Evolutionary conservation across 2,797 vertebrate genomes (phyloP).

Genomic region (Liparis tanakae): DNA sequence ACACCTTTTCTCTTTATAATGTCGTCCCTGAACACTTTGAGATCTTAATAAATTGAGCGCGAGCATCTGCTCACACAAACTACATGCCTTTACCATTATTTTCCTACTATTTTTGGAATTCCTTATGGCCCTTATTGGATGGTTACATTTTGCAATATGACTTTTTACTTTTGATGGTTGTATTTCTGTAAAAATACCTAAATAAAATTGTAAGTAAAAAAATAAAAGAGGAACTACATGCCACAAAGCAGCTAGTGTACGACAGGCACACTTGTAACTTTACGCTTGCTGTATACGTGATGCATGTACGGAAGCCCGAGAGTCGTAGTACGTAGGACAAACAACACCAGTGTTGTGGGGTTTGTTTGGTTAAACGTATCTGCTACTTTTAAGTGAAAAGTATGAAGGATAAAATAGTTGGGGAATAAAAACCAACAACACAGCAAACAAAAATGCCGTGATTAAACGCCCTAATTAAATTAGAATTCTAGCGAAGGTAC

Average conservation of each 20-base stretch:
- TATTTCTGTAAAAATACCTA: no score
- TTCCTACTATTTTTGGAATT: no score
- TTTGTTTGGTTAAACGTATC: neutral
- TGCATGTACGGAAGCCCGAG: slow-evolving; percentile 29
- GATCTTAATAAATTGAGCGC: no score
- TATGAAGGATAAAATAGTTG: neutral
- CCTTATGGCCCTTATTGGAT: no score
- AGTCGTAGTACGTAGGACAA: slow-evolving; percentile 4
- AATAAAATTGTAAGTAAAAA: no score
- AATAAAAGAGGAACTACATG: neutral
- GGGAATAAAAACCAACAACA: no score
- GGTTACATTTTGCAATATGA: no score
- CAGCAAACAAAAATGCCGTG: neutral
- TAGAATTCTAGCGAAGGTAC: neutral
- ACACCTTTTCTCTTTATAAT: neutral
- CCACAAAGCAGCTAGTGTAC: slow-evolving; percentile 21
- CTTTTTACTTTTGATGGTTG: no score
- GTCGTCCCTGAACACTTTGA: neutral
- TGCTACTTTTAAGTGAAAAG: neutral
- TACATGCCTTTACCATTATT: no score
- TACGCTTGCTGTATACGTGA: slow-evolving; percentile 11
- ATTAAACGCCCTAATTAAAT: neutral
- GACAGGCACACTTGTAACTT: slow-evolving; percentile 28
- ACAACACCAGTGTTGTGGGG: neutral
- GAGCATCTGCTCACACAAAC: no score